A percentile compares a stretch with the other conserved stretches of the same genome.
These are phyloP conservation scores for Uria aalge DNA, from an alignment of 2,113 vertebrate genomes.

Conservation along the genomic window DNA sequence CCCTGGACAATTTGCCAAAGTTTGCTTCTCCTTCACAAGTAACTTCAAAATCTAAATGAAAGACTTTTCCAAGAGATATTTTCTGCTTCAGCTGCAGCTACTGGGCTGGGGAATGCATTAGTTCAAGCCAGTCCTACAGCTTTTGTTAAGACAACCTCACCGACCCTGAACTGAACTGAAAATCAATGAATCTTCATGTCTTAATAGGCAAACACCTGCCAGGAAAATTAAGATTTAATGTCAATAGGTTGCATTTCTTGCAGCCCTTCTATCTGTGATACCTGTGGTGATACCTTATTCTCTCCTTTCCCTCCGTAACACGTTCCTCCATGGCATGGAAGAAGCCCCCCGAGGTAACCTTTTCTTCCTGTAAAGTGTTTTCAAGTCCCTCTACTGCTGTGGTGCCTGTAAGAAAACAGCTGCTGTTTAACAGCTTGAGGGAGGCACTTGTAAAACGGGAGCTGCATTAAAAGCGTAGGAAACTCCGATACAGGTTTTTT, in stretches of 20 bases:
- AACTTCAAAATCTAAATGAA: background rate
- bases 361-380: background rate
- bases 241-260: background rate
- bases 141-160: background rate
- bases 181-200: background rate
- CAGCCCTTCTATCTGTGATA: background rate
- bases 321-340: background rate
- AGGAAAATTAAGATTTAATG: background rate
- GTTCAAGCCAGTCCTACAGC: background rate
- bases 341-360: background rate
- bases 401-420: background rate
- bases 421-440: background rate
- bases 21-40: background rate
- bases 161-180: background rate
- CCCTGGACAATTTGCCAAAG: background rate
- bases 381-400: background rate
- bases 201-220: background rate
- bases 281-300: background rate
- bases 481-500: background rate
- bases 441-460: background rate
- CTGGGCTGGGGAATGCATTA: background rate
- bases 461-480: background rate
- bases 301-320: background rate
- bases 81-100: background rate
- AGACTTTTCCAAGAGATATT: background rate